Percentiles rank a stretch among this genome's conserved stretches.
Conservation (phyloP, 2,888 invertebrate genomes). For the Chirona hameri region DNA sequence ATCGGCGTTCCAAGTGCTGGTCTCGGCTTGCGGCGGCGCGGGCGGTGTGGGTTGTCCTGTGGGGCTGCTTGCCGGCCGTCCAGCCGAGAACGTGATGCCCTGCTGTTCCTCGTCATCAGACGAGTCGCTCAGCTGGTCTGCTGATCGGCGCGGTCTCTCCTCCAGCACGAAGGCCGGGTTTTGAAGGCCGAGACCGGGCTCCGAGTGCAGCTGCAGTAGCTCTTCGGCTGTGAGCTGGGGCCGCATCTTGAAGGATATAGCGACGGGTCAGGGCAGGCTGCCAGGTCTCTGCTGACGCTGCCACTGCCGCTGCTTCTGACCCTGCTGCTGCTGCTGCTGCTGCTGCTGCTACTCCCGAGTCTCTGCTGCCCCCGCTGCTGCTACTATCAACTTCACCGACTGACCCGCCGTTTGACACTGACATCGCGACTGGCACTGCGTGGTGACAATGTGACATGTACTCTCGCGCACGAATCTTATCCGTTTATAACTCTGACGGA, state of each 20-base stretch:
- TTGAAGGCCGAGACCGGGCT: not conserved
- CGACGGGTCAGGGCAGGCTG: not conserved
- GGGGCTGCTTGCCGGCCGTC: not conserved
- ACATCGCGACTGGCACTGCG: not conserved
- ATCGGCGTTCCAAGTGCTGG: not conserved
- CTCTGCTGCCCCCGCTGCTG: not conserved
- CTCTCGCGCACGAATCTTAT: not conserved
- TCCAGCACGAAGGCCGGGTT: conserved; percentile 6
- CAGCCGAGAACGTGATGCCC: not conserved
- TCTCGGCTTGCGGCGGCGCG: not conserved
- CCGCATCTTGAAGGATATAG: not conserved
- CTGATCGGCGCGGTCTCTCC: not conserved
- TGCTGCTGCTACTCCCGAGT: not conserved
- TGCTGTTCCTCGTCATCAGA: not conserved
- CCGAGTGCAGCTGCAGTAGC: not conserved
- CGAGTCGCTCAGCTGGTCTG: not conserved
- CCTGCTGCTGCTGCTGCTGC: not conserved
- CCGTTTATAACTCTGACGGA: not conserved
- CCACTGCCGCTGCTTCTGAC: not conserved
- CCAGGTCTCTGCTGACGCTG: not conserved
- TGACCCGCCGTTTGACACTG: not conserved
- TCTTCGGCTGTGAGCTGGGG: not conserved
- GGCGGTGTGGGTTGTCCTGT: not conserved
- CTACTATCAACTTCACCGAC: no score
- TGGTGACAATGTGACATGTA: no score